Base-by-base conservation (phyloP, 2,113 vertebrate species). In the Tichodroma muraria region DNA sequence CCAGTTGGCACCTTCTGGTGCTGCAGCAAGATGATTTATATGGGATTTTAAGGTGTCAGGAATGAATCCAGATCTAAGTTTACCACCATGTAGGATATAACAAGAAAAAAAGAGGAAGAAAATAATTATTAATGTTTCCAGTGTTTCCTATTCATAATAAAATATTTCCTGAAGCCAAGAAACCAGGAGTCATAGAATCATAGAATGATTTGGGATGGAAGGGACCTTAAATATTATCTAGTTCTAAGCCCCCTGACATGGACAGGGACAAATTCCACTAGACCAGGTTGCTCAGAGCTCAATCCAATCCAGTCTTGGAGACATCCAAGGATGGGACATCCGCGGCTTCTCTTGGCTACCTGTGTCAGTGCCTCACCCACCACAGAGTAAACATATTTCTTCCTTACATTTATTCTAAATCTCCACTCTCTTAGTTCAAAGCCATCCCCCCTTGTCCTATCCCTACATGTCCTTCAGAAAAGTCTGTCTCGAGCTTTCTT, bases 361-460 rank as follows among this genome's bases (percentile, higher is more conserved):
- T n/a, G 10, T 38, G 23, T 27, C 37, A 33, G 16, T 63, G n/a
- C 28, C 30, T 40, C 24, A 42, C 7, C 13, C 17, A 14, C 16
- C 42, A 24, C 13, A 47, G 11, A 18, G 8, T 27, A 27, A 54
- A 64, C 14, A 12, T 22, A 56, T 64, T 42, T 80, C 24, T 49
- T 80, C 20, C 8, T 47, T 69, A 14, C 19, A 47, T 21, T 21
- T 63, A 15, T 45, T 68, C 6, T 42, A 73, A 70, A n/a, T 75
- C 38, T 37, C 2, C 11, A 6, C 3, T 73, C 10, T 63, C 82
- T 52, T 33, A 27, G 2, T 30, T 68, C 52, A 47, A 81, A 68
- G 22, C 3, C 6, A 13, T 50, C 13, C 2, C 1, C 1, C 13
- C 5, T 61, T 77, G 7, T 16, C 10, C 28, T n/a, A 28, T 60